Evolutionary conservation across 2,888 invertebrate species (phyloP).

Genomic region (Andrena haemorrhoa): DNA sequence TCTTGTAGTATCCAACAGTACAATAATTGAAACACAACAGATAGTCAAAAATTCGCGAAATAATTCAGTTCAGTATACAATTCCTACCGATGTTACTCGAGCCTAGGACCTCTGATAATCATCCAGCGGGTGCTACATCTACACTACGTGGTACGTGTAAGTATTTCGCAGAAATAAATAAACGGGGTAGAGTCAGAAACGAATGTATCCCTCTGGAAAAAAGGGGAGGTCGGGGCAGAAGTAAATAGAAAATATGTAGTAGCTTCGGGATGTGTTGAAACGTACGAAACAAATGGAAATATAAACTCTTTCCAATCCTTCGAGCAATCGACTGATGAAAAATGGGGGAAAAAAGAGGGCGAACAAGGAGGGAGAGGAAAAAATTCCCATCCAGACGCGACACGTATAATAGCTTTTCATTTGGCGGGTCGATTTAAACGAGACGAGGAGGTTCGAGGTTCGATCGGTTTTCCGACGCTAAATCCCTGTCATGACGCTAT

Average conservation of each 20-base stretch:
- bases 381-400: slow-evolving; percentile 19
- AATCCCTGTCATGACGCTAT: slow-evolving; percentile 58
- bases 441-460: slow-evolving; percentile 23
- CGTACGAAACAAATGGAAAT: slow-evolving; percentile 10
- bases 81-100: no score
- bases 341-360: background rate
- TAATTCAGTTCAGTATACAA: no score
- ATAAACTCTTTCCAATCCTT: slow-evolving; percentile 20
- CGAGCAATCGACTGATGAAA: slow-evolving; percentile 14
- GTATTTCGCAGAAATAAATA: no score
- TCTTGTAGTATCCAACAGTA: no score
- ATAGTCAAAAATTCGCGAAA: no score
- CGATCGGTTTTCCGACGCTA: slow-evolving; percentile 48
- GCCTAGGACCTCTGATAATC: no score
- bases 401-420: slow-evolving; percentile 45
- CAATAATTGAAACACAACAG: no score
- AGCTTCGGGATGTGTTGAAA: background rate
- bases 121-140: no score
- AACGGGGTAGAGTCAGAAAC: background rate
- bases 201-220: background rate
- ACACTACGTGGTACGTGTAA: no score
- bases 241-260: background rate
- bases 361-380: background rate
- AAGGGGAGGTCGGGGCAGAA: background rate
- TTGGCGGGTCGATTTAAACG: slow-evolving; percentile 46